Evolutionary conservation across 23 tunicate genomes (phyloP), one percentile per base, ranked within the genome.

Genomic region (Styela clava): DNA sequence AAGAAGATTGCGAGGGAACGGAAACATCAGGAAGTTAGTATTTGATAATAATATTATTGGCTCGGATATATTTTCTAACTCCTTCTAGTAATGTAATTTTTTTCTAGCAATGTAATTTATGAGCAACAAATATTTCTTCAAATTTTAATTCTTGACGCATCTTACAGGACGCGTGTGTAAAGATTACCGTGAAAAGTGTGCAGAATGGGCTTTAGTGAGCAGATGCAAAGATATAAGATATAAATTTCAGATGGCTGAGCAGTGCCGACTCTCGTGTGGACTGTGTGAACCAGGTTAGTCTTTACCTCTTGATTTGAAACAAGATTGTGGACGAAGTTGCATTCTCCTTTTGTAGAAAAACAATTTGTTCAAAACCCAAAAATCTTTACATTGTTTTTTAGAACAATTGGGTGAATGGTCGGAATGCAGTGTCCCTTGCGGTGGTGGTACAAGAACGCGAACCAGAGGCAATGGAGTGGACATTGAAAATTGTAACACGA

Each of bases 341-440:
- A n/a, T n/a, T n/a, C n/a, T n/a, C n/a, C n/a, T n/a, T n/a, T n/a
- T n/a, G n/a, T n/a, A n/a, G n/a, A n/a, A n/a, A n/a, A n/a, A n/a
- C n/a, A n/a, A n/a, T n/a, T n/a, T n/a, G n/a, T n/a, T n/a, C n/a
- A n/a, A n/a, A n/a, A n/a, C n/a, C n/a, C n/a, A n/a, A n/a, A n/a
- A n/a, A n/a, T n/a, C n/a, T n/a, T n/a, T n/a, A n/a, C n/a, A n/a
- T n/a, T n/a, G n/a, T n/a, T n/a, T 44, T 44, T 5, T 12, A 44
- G 77, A 21, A n/a, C 3, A 71, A 26, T 5, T 71, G 2, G 77
- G 77, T 2, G 34, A 71, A 28, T 71, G 77, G 77, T 71, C 77
- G 12, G 77, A 31, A 34, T 71, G 77, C 35, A 71, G 77, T 34
- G 77, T 71, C 32, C 3, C 77, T 27, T 71, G 77, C 35, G 77